Percentiles rank a stretch among this genome's conserved stretches.
phyloP scores from a whole-genome alignment of 2,888 invertebrate genomes.

The Epistrophe grossulariae region DNA sequence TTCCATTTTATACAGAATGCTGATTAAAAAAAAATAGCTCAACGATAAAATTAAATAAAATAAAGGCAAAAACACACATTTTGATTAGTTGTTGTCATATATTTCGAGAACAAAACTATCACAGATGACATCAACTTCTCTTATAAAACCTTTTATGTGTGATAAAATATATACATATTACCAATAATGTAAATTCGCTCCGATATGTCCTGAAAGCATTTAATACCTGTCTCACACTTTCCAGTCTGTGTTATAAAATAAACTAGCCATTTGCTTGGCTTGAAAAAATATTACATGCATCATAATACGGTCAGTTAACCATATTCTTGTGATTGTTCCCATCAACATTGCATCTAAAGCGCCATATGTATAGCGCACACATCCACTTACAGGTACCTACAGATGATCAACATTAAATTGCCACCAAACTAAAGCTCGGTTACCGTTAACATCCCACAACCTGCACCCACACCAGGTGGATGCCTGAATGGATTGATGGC shows the following conservation, averaged over 20 bases:
- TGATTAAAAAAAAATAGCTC: no score
- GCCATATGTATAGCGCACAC: background rate
- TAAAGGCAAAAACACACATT: background rate
- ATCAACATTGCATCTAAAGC: slow-evolving; percentile 36
- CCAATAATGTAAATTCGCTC: background rate
- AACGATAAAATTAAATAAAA: no score
- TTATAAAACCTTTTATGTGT: background rate
- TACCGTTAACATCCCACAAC: background rate
- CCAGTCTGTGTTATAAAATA: background rate
- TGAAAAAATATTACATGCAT: slow-evolving; percentile 4
- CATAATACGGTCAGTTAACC: slow-evolving; percentile 40
- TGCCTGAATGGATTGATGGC: slow-evolving; percentile 46
- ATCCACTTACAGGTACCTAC: slow-evolving; percentile 17
- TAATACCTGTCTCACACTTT: background rate
- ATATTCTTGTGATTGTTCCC: slow-evolving; percentile 53
- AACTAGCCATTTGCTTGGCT: background rate
- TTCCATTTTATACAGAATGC: no score
- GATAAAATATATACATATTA: background rate
- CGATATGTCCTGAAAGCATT: background rate
- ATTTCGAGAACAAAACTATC: background rate
- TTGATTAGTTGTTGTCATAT: background rate
- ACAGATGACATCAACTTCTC: background rate
- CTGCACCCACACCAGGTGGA: background rate
- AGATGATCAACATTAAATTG: slow-evolving; percentile 43
- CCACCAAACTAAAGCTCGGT: slow-evolving; percentile 18